phyloP scores from a whole-genome alignment of 2,888 invertebrate species.

The Agonum fuliginosum region DNA sequence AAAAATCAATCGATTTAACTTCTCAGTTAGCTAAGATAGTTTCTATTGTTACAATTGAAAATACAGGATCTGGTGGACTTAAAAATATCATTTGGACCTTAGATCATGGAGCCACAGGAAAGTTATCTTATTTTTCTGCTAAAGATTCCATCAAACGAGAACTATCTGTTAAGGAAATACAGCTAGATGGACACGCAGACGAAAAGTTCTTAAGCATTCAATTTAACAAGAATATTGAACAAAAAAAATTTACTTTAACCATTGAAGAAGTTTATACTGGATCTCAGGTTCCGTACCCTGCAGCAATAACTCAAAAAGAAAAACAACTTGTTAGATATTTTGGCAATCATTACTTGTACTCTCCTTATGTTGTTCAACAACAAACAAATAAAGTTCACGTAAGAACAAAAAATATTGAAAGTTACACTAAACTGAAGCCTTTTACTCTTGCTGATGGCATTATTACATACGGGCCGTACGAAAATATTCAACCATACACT shows the following conservation, averaged over 20 bases:
- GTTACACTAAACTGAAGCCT: conserved; percentile 88
- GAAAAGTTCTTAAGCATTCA: conserved; percentile 70
- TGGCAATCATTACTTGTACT: conserved; percentile 89
- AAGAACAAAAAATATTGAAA: conserved; percentile 87
- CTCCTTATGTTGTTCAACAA: conserved; percentile 86
- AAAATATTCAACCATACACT: conserved; percentile 79
- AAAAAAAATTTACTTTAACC: conserved; percentile 71
- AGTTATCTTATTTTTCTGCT: conserved; percentile 85
- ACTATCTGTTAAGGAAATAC: conserved; percentile 70
- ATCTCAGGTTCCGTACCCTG: conserved; percentile 88
- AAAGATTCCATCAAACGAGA: conserved; percentile 79
- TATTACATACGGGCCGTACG: conserved; percentile 93
- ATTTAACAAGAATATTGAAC: conserved; percentile 64
- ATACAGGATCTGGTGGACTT: conserved; percentile 83
- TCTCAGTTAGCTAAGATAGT: conserved; percentile 92
- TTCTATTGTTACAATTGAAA: conserved; percentile 88
- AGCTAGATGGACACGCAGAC: conserved; percentile 73
- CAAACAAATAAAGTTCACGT: conserved; percentile 89
- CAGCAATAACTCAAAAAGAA: conserved; percentile 92
- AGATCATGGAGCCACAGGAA: conserved; percentile 78
- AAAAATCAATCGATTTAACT: conserved; percentile 89
- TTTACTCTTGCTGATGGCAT: conserved; percentile 84
- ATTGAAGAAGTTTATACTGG: conserved; percentile 87
- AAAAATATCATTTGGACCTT: conserved; percentile 83
- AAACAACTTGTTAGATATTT: conserved; percentile 93